Percentiles rank a stretch among this genome's conserved stretches.
These are phyloP conservation scores for Apostichopus japonicus DNA, from an alignment of 35 echinoderm and acorn worm genomes.

Conservation along the genomic window DNA sequence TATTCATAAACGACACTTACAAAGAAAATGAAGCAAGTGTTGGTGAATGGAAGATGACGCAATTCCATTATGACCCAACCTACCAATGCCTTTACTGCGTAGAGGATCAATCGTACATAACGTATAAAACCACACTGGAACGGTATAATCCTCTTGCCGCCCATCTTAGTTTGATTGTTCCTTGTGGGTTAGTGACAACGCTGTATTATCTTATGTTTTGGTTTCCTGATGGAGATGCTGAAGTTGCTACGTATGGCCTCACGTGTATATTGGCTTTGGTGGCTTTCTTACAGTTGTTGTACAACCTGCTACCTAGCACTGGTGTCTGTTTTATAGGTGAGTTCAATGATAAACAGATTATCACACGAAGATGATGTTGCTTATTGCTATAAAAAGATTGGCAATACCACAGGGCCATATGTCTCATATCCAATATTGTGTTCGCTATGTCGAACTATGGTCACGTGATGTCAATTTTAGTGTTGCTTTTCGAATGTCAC, in stretches of 20 bases:
- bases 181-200: not conserved
- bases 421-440: too few species aligned
- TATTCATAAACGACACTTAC: too few species aligned
- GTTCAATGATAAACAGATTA: not conserved
- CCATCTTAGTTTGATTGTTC: not conserved
- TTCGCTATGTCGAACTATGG: too few species aligned
- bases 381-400: too few species aligned
- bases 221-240: not conserved
- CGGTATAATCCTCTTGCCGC: too few species aligned
- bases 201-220: not conserved
- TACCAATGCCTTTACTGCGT: not conserved
- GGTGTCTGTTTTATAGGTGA: not conserved
- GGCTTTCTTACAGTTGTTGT: not conserved
- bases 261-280: not conserved
- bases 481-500: too few species aligned
- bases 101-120: not conserved
- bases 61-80: not conserved
- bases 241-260: not conserved
- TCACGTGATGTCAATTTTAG: too few species aligned
- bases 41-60: too few species aligned
- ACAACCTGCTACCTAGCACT: not conserved
- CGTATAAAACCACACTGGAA: not conserved
- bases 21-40: not conserved
- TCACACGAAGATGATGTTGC: too few species aligned
- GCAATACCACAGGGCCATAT: too few species aligned